Base-by-base conservation (phyloP, 2,888 invertebrate species). In the Germaria angustata region DNA sequence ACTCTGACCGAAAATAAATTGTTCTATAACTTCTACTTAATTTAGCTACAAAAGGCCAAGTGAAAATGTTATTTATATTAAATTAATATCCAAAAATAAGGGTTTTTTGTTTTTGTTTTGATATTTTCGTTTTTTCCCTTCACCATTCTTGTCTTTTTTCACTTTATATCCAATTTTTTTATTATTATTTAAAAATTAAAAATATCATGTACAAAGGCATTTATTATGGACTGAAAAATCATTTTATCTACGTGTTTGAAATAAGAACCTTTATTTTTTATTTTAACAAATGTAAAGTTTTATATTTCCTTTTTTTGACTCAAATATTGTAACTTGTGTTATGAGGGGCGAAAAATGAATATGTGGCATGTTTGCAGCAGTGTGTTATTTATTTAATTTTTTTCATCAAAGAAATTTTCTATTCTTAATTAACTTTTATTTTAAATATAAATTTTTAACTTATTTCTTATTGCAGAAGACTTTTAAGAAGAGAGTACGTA, bases 341-440 rank as follows among this genome's bases (percentile, higher is more conserved):
- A 82, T 79, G 82, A 82, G 82, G 82, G 82, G 82, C 82, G 79
- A 79, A 72, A 79, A 44, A 69, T 78, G 69, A 68, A 81, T 78
- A 75, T 79, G 49, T 82, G 79, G 82, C 82, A 82, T 82, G 82
- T 68, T 82, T 66, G 71, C 46, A 81, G 53, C 65, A 71, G 59
- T 82, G 69, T 79, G 75, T 82, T 76, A 41, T 68, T 61, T 61
- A 46, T 46, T 3, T 73, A 32, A 17, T 8, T 63, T 63, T 17
- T 9, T 46, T 15, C 13, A 39, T 28, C 22, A 72, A 72, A 63
- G 36, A 36, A 46, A 15, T 59, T 57, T 51, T 22, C 6, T 71
- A 59, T 20, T 55, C 1, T 46, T 28, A 28, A 13, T 20, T 61
- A 66, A 66, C 15, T 51, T 36, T 61, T 44, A 9, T 13, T 61